These are phyloP conservation scores for Prunella himalayana DNA, from an alignment of 2,113 vertebrate genomes.

Conservation along the genomic window DNA sequence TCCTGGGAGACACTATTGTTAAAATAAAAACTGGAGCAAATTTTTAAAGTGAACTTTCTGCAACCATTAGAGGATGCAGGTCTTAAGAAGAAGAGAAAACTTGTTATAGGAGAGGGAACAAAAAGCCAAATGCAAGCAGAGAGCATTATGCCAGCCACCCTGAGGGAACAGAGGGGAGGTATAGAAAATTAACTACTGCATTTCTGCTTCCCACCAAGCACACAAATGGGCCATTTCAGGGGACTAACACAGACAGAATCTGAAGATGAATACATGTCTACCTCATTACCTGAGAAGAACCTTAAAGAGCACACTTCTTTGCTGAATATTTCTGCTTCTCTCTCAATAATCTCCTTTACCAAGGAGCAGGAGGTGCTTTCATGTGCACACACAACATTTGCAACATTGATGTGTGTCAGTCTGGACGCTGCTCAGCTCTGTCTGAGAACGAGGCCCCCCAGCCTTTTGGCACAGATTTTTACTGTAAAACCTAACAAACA, in stretches of 20 bases:
- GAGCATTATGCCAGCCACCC: neutral
- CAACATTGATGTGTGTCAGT: neutral
- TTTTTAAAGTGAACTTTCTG: constrained; percentile 17
- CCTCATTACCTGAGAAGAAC: constrained; percentile 8
- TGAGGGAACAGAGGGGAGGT: neutral
- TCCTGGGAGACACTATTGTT: neutral
- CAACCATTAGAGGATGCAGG: neutral
- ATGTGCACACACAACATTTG: neutral
- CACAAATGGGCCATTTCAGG: neutral
- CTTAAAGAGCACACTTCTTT: neutral
- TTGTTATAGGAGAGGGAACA: neutral
- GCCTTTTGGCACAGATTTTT: constrained; percentile 7
- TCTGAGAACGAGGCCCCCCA: neutral
- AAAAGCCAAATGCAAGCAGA: constrained; percentile 28
- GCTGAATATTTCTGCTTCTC: neutral
- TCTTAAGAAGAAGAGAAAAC: constrained; percentile 3
- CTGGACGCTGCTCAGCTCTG: neutral
- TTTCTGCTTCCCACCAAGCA: constrained; percentile 16
- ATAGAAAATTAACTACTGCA: neutral
- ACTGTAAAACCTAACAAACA: constrained; percentile 12
- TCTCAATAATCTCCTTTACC: neutral
- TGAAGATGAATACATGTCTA: neutral
- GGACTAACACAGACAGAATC: neutral
- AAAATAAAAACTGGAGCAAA: constrained; percentile 6
- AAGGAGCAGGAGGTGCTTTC: neutral